These are phyloP conservation scores for Rhabdophis nuchalis DNA, from an alignment of 2,797 vertebrate genomes.

Conservation along the genomic window DNA sequence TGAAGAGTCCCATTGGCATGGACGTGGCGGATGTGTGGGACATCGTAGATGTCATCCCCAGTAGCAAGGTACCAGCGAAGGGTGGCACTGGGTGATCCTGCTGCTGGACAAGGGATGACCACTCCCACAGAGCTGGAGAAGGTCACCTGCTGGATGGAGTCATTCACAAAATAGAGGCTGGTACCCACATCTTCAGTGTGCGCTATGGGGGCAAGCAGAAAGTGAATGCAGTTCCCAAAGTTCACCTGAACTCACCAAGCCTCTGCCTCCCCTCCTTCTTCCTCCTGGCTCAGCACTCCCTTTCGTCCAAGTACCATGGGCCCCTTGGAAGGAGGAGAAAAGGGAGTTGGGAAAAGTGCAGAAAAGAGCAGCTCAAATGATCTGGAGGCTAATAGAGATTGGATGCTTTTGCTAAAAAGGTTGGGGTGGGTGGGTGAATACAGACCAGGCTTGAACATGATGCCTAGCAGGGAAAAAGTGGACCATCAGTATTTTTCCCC, in stretches of 20 bases:
- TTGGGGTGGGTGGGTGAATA: not conserved
- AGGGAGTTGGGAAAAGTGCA: not conserved
- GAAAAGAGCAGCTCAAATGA: not conserved
- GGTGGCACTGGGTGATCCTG: conserved; percentile 92
- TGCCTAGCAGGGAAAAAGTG: not conserved
- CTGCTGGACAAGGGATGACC: conserved; percentile 97
- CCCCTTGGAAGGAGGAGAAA: not conserved
- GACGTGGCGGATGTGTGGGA: conserved; percentile 97
- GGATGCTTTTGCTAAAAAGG: not conserved
- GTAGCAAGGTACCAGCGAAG: conserved; percentile 99
- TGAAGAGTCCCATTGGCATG: conserved; percentile 98
- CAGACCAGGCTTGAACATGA: not conserved
- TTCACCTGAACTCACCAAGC: not conserved
- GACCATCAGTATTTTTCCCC: not conserved
- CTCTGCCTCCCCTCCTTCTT: not conserved
- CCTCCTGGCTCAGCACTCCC: not conserved
- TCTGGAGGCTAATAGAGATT: not conserved
- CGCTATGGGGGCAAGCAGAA: conserved; percentile 70
- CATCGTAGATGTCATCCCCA: conserved; percentile 98
- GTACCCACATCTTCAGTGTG: conserved; percentile 93
- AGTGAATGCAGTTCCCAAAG: not conserved
- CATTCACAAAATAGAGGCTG: conserved; percentile 99
- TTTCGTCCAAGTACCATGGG: not conserved
- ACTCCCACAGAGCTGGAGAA: conserved; percentile 99
- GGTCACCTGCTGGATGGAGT: conserved; percentile 97